Conservation (phyloP, 64 coral and sea anemone genomes). For the Actinia tenebrosa region DNA sequence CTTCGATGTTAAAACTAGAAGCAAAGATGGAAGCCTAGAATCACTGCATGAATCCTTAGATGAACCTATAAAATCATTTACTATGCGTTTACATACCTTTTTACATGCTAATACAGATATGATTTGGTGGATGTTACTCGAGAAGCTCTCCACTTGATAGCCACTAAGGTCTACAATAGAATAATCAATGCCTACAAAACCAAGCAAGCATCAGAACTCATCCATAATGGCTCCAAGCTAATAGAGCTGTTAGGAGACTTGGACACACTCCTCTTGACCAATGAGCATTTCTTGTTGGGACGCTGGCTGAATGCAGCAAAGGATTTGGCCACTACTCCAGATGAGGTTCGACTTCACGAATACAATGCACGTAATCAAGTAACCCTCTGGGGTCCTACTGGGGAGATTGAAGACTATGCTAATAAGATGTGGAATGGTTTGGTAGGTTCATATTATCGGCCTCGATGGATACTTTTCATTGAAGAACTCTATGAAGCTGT, state of each 20-base stretch:
- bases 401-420: slow-evolving; percentile 84
- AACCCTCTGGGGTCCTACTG: slow-evolving; percentile 85
- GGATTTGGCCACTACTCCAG: slow-evolving; percentile 43
- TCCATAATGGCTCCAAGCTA: slow-evolving; percentile 15
- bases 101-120: slow-evolving; percentile 20
- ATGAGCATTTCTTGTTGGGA: slow-evolving; percentile 82
- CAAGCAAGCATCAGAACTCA: slow-evolving; percentile 16
- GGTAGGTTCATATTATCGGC: slow-evolving; percentile 60
- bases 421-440: slow-evolving; percentile 95
- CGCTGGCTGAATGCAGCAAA: slow-evolving; percentile 82
- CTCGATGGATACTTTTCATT: slow-evolving; percentile 73
- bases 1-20: neutral
- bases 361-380: slow-evolving; percentile 91
- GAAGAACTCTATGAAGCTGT: slow-evolving; percentile 33
- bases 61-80: neutral
- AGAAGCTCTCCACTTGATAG: slow-evolving; percentile 78
- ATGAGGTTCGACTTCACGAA: slow-evolving; percentile 59
- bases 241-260: slow-evolving; percentile 55
- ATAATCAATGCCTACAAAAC: slow-evolving; percentile 51
- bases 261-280: slow-evolving; percentile 71
- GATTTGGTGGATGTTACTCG: slow-evolving; percentile 87
- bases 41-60: too few relatives aligned
- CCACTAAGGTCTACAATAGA: slow-evolving; percentile 49
- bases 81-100: neutral
- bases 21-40: neutral